Percentiles rank a stretch among this genome's conserved stretches.
Conservation (phyloP, 1,140 invertebrate species). For the Episyrphus balteatus region DNA sequence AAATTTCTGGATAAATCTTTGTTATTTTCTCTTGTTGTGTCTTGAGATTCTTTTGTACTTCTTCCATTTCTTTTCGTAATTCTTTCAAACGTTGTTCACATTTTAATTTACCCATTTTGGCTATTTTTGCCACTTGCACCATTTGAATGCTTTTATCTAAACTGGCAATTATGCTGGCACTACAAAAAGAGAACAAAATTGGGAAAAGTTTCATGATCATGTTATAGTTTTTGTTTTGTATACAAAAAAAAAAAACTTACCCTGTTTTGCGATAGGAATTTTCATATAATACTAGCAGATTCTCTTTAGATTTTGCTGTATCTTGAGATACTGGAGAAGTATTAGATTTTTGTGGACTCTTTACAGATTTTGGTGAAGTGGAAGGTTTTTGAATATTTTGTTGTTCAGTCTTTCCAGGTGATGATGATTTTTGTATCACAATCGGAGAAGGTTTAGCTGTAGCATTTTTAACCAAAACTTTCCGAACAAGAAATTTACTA, state of each 20-base stretch:
- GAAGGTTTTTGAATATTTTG: background rate
- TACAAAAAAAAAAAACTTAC: conserved; percentile 12
- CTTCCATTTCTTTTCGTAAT: conserved; percentile 21
- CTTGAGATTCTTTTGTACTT: conserved; percentile 14
- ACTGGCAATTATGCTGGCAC: conserved; percentile 20
- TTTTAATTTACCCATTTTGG: conserved; percentile 19
- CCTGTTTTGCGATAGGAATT: conserved; percentile 26
- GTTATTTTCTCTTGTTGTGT: conserved; percentile 22
- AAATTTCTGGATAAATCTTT: conserved; percentile 25
- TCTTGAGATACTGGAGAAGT: background rate
- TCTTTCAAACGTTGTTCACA: conserved; percentile 19
- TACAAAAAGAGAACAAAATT: conserved; percentile 1
- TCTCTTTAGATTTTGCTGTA: background rate
- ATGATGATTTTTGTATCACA: background rate
- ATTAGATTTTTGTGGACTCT: conserved; percentile 1
- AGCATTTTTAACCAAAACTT: conserved; percentile 5
- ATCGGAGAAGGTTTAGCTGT: background rate
- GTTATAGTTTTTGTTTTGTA: no score
- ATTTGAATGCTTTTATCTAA: conserved; percentile 23
- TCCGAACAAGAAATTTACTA: conserved; percentile 1
- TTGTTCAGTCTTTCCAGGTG: background rate
- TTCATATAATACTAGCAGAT: conserved; percentile 14
- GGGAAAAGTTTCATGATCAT: no score
- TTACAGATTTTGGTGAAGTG: background rate
- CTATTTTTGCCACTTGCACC: conserved; percentile 22